Conservation (phyloP, 2,797 vertebrate genomes). For the Pygocentrus nattereri region DNA sequence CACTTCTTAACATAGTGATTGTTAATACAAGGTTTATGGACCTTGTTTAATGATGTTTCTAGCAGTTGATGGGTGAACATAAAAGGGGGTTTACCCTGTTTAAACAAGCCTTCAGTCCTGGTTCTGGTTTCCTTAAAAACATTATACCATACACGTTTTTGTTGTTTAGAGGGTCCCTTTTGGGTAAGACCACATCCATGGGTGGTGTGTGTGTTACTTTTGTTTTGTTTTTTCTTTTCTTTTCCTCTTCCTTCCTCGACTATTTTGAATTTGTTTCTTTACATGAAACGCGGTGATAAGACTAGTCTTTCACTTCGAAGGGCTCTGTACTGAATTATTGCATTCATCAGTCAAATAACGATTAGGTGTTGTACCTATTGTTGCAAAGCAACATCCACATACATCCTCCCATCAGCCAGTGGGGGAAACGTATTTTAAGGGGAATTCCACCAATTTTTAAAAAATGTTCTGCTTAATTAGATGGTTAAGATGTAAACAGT, state of each 20-base stretch:
- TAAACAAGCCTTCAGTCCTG: constrained; percentile 11
- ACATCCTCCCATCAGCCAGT: constrained; percentile 33
- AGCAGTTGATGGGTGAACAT: background rate
- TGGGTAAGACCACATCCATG: background rate
- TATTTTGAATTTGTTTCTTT: constrained; percentile 48
- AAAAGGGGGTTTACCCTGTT: too few species aligned
- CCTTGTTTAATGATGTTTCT: background rate
- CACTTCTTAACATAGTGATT: background rate
- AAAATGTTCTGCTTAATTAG: too few species aligned
- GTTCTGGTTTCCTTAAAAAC: background rate
- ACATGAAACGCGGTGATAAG: constrained; percentile 44
- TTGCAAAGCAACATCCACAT: constrained; percentile 60
- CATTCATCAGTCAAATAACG: constrained; percentile 38
- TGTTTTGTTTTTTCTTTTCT: constrained; percentile 15
- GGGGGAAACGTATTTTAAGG: constrained; percentile 32
- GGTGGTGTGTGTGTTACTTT: background rate
- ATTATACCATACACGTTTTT: background rate
- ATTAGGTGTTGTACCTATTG: constrained; percentile 50
- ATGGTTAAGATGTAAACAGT: too few species aligned
- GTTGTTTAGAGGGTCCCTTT: background rate
- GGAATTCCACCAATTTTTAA: too few species aligned
- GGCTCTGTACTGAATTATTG: constrained; percentile 24
- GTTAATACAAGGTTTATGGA: too few species aligned
- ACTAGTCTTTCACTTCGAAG: constrained; percentile 43
- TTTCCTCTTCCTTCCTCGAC: too few species aligned